Conservation (phyloP, 2,888 invertebrate species). For the Lasioglossum morio region DNA sequence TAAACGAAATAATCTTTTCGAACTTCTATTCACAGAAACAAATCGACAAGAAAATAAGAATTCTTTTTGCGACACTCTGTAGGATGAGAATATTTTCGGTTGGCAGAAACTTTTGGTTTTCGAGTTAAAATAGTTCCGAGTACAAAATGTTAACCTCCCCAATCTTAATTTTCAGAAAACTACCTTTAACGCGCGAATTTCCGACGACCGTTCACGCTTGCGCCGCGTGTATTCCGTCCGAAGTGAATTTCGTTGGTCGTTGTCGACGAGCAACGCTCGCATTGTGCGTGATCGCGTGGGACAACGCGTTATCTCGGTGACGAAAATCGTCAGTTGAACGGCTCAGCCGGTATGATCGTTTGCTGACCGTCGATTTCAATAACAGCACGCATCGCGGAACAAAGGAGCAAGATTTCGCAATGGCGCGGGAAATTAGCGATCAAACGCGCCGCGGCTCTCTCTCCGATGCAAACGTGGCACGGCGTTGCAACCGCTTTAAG, state of each 20-base stretch:
- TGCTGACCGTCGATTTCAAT: neutral
- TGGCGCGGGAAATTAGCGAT: neutral
- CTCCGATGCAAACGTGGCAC: too few species aligned
- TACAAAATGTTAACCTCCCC: too few species aligned
- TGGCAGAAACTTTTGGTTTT: too few species aligned
- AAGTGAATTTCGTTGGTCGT: neutral
- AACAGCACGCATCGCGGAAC: neutral
- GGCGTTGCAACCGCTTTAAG: neutral
- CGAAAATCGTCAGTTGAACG: neutral
- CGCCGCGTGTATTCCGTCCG: neutral
- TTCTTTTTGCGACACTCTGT: too few species aligned
- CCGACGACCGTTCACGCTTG: neutral
- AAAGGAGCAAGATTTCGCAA: constrained; percentile 12
- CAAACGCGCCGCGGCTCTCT: neutral
- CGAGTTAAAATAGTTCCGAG: neutral
- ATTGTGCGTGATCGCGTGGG: neutral
- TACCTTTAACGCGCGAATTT: neutral
- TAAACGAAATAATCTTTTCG: neutral
- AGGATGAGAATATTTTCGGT: too few species aligned
- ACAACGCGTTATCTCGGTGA: neutral
- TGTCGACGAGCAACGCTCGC: neutral
- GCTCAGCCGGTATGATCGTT: neutral
- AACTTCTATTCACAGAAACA: neutral
- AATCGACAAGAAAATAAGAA: neutral
- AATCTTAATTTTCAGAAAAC: too few species aligned